These are phyloP conservation scores for Passer montanus DNA, from an alignment of 2,113 vertebrate genomes.

Conservation along the genomic window DNA sequence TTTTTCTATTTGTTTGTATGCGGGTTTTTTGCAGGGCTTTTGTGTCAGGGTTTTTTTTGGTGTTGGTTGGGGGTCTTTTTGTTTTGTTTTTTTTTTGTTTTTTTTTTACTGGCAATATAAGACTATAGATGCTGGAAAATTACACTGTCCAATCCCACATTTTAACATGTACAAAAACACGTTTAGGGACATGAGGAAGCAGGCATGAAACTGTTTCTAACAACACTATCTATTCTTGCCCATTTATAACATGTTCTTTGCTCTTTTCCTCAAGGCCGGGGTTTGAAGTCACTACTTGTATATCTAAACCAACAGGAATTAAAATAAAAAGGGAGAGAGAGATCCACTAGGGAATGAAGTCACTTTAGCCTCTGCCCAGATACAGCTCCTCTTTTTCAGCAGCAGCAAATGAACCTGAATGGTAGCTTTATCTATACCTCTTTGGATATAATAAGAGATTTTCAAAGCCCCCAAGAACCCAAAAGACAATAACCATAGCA, in stretches of 20 bases:
- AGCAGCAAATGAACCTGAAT: not conserved
- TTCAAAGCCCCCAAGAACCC: not conserved
- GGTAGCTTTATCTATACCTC: not conserved
- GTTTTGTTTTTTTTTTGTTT: not conserved
- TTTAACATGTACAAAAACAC: not conserved
- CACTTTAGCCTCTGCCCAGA: not conserved
- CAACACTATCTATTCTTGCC: not conserved
- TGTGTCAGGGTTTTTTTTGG: too few relatives aligned
- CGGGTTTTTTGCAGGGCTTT: not conserved
- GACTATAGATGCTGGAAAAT: not conserved
- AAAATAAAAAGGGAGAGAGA: accelerated
- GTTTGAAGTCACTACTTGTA: not conserved
- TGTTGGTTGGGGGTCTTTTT: not conserved
- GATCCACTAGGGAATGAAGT: not conserved
- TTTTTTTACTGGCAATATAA: not conserved
- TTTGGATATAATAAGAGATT: not conserved
- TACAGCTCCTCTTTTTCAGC: not conserved
- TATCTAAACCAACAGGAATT: not conserved
- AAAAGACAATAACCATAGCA: not conserved
- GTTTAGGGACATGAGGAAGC: not conserved
- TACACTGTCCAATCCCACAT: not conserved
- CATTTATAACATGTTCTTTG: not conserved
- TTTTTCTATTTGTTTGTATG: not conserved
- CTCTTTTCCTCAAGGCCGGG: not conserved
- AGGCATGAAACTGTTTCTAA: not conserved